Conservation (phyloP, 2,113 vertebrate species). For the Pelodiscus sinensis region DNA sequence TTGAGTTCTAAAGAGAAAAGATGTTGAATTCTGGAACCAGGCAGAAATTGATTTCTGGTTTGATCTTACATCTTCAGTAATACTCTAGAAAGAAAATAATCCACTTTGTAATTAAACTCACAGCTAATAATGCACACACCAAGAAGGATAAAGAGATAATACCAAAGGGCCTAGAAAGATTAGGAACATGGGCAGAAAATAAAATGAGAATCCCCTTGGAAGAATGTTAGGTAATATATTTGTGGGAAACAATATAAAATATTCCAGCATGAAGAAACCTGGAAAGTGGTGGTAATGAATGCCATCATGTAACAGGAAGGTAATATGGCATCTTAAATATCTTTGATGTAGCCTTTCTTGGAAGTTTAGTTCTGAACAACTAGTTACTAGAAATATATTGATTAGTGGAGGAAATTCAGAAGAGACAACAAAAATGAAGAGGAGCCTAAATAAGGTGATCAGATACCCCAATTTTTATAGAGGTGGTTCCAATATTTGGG, state of each 20-base stretch:
- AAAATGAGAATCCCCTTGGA: not conserved
- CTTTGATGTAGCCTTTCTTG: not conserved
- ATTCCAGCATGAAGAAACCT: not conserved
- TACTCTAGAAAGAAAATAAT: constrained; percentile 6
- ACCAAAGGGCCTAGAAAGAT: not conserved
- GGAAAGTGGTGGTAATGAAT: not conserved
- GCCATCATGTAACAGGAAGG: not conserved
- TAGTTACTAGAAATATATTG: not conserved
- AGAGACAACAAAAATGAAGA: not conserved
- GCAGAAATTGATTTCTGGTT: not conserved
- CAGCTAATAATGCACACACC: not conserved
- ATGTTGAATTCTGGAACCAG: not conserved
- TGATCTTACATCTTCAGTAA: not conserved
- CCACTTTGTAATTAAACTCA: not conserved
- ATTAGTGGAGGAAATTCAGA: not conserved
- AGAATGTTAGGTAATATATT: not conserved
- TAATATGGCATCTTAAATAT: not conserved
- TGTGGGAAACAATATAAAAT: not conserved
- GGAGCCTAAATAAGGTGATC: not conserved
- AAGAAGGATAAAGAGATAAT: not conserved
- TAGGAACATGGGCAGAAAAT: not conserved
- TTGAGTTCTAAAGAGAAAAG: not conserved
- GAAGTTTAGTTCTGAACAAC: not conserved
- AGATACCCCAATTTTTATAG: not conserved
- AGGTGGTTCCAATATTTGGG: not conserved